phyloP scores from a whole-genome alignment of 2,888 invertebrate species.

The Xanthia icteritia region DNA sequence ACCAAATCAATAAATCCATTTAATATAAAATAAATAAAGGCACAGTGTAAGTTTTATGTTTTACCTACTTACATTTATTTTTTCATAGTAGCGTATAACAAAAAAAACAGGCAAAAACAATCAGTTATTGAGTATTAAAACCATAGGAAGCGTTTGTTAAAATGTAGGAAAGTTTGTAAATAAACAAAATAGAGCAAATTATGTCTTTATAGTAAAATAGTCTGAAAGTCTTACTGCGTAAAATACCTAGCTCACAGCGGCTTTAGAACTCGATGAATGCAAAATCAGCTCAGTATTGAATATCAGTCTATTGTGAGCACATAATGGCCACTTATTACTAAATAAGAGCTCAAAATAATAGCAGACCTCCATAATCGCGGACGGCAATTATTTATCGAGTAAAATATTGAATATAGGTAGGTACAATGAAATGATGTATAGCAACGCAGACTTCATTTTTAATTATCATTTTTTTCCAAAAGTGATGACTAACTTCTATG shows the following conservation, averaged over 20 bases:
- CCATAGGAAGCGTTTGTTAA: not conserved
- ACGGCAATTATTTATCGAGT: slow-evolving; percentile 9
- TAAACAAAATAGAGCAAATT: not conserved
- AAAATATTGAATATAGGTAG: not conserved
- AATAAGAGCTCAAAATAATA: slow-evolving; percentile 56
- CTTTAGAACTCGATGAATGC: slow-evolving; percentile 42
- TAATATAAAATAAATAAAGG: not conserved
- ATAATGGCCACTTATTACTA: slow-evolving; percentile 66
- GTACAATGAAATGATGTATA: not conserved
- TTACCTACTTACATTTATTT: not conserved
- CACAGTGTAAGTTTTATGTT: not conserved
- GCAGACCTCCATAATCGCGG: slow-evolving; percentile 41
- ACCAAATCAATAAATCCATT: not conserved
- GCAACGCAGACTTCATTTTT: too few relatives aligned
- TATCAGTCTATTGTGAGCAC: slow-evolving; percentile 51
- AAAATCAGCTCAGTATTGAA: slow-evolving; percentile 59
- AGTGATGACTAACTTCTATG: not conserved
- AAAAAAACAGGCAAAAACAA: too few relatives aligned
- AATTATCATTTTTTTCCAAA: too few relatives aligned
- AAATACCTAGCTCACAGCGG: slow-evolving; percentile 2
- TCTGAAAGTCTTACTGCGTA: not conserved
- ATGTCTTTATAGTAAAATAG: not conserved
- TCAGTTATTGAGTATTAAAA: not conserved
- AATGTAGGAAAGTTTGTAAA: not conserved
- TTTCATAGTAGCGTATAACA: not conserved